Evolutionary conservation across 1,140 invertebrate genomes (phyloP).

Genomic region (Ostrea denselamellosa): DNA sequence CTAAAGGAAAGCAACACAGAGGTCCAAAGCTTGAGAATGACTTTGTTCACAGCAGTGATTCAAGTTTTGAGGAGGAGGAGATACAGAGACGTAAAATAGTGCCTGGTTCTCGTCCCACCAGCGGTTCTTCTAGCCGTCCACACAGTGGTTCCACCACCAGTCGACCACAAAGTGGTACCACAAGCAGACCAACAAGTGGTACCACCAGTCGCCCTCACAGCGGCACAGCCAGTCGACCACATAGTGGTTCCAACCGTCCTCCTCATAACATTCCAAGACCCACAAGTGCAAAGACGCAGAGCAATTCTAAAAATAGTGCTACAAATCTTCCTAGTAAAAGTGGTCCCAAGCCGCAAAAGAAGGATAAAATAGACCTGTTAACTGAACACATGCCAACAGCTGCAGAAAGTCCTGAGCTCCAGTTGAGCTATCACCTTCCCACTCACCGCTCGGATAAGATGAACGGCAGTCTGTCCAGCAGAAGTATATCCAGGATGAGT

Average conservation of each 20-base stretch:
- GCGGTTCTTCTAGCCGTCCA: conserved; percentile 53
- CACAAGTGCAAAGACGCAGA: conserved; percentile 30
- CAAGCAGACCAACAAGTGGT: conserved; percentile 55
- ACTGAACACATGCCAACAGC: conserved; percentile 46
- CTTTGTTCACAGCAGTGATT: conserved; percentile 63
- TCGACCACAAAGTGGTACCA: conserved; percentile 50
- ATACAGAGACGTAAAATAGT: conserved; percentile 51
- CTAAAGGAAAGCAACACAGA: conserved; percentile 54
- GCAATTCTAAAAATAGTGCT: conserved; percentile 33
- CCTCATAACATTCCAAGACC: neutral
- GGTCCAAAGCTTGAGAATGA: conserved; percentile 70
- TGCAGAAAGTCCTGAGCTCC: conserved; percentile 57
- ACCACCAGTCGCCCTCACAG: conserved; percentile 53
- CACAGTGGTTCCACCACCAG: conserved; percentile 54
- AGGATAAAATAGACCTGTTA: conserved; percentile 41
- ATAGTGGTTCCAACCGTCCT: conserved; percentile 56
- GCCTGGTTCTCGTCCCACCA: conserved; percentile 55
- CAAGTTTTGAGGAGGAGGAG: conserved; percentile 65
- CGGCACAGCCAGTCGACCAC: conserved; percentile 49
- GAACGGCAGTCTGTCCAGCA: conserved; percentile 46
- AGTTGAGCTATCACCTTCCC: conserved; percentile 40
- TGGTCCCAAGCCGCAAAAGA: conserved; percentile 20
- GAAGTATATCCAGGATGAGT: conserved; percentile 62
- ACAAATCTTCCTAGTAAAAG: conserved; percentile 21
- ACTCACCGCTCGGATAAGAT: conserved; percentile 49